Conservation (phyloP, 1,140 invertebrate genomes). For the Diplogasteroides magnus region DNA sequence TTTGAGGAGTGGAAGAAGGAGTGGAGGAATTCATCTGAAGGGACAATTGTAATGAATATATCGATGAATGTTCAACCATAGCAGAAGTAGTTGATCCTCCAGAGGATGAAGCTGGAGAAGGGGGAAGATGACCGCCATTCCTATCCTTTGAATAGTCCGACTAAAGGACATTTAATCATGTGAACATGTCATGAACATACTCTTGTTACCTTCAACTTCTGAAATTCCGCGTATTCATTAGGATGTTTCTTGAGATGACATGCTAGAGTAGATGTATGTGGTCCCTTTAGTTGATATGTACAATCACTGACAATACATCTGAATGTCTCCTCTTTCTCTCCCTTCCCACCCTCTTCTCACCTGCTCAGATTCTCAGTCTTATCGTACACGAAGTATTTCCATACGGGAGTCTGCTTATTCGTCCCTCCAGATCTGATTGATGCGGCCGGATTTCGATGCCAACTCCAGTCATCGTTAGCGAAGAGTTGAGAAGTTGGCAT, state of each 20-base stretch:
- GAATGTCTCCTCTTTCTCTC: conserved; percentile 18
- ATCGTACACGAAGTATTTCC: conserved; percentile 55
- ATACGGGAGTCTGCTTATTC: conserved; percentile 53
- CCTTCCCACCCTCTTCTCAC: conserved; percentile 15
- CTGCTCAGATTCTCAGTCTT: conserved; percentile 52
- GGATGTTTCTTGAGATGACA: conserved; percentile 54
- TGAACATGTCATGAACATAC: too few species aligned
- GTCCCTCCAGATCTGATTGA: conserved; percentile 53
- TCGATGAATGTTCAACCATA: too few species aligned
- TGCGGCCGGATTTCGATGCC: conserved; percentile 53
- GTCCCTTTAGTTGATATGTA: conserved; percentile 52
- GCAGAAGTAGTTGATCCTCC: too few species aligned
- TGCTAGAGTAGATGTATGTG: conserved; percentile 50
- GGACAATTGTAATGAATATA: too few species aligned
- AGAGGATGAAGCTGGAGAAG: too few species aligned
- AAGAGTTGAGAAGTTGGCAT: neutral
- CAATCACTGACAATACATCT: conserved; percentile 53
- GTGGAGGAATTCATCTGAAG: too few species aligned
- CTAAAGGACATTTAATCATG: too few species aligned
- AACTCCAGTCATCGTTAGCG: conserved; percentile 37
- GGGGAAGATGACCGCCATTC: too few species aligned
- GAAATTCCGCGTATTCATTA: conserved; percentile 52
- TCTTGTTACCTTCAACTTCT: conserved; percentile 45
- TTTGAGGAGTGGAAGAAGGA: too few species aligned
- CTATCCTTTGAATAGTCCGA: too few species aligned